phyloP scores from a whole-genome alignment of 2,797 vertebrate genomes.

The Rhabdophis nuchalis region DNA sequence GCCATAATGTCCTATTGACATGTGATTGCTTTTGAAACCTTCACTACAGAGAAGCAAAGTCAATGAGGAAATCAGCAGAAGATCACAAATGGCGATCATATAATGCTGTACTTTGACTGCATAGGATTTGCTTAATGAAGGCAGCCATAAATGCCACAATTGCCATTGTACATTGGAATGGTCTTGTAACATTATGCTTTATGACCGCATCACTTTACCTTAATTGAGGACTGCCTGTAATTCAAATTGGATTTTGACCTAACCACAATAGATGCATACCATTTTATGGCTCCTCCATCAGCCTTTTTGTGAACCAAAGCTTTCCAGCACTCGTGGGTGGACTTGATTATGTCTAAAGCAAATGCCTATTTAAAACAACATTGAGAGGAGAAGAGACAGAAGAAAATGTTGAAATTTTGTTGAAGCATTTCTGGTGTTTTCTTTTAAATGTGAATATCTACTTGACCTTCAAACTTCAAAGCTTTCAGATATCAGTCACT shows the following conservation, averaged over 20 bases:
- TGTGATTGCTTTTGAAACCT: background rate
- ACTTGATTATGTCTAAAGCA: slow-evolving; percentile 85
- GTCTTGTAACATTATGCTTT: background rate
- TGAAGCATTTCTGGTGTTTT: background rate
- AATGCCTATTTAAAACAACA: slow-evolving; percentile 78
- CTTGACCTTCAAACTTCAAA: slow-evolving; percentile 5
- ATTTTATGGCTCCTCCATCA: slow-evolving; percentile 77
- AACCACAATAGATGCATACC: slow-evolving; percentile 71
- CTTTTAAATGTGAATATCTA: background rate
- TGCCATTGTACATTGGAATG: background rate
- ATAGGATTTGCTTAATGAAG: background rate
- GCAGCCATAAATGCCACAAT: background rate
- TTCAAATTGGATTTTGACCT: background rate
- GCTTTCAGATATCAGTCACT: background rate
- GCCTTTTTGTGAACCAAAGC: slow-evolving; percentile 83
- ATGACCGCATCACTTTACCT: background rate
- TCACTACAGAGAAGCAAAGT: background rate
- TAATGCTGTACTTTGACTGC: background rate
- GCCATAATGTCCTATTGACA: background rate
- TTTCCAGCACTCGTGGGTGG: slow-evolving; percentile 87
- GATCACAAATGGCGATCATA: background rate
- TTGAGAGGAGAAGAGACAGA: background rate
- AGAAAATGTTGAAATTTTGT: background rate
- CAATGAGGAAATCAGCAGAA: background rate
- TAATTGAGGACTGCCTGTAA: background rate